Evolutionary conservation across 2,797 vertebrate species (phyloP), one percentile per base, ranked within the genome.

Genomic region (Neosilurus mollespiculum): DNA sequence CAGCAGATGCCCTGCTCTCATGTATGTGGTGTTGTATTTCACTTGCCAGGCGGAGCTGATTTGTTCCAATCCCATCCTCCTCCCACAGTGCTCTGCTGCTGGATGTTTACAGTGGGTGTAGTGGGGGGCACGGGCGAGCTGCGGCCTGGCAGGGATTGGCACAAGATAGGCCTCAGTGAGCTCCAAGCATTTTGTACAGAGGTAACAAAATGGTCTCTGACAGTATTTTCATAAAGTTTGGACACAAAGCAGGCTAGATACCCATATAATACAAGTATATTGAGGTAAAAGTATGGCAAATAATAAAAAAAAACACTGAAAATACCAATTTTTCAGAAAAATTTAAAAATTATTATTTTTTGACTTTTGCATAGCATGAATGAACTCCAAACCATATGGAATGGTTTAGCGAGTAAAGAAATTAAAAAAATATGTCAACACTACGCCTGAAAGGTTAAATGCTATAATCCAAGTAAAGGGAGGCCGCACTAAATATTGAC

Each of bases 61-160:
- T 94, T 96, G 89, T 96, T 96, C 98, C 98, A 99, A 87, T 98
- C 97, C 98, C 98, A 98, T 4, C 94, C 93, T 89, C 95, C 91
- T 89, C 96, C 91, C 88, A 94, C 95, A 88, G 96, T 89, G 83
- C 97, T 98, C 88, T 96, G 96, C 85, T 98, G 97, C 84, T 98
- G 97, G 90, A 99, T 96, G 89, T 96, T 98, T 88, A 99, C 96
- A 0, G 96, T 95, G 26, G 97, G 96, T 22, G 95, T 95, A 88
- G 92, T 88, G 0, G 96, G 95, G 49, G 96, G 96, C 91, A 91
- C 93, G 0, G 95, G 95, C 22, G 95, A 95, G 87, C 92, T 94
- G 81, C 93, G 94, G 84, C 93, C 95, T 95, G 78, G 87, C 81
- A 72, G 16, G 16, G 61, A 80, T 34, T 24, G 58, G 43, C 64